Evolutionary conservation across 2,888 invertebrate genomes (phyloP), one percentile per base, ranked within the genome.

Genomic region (Erpobdella octoculata): DNA sequence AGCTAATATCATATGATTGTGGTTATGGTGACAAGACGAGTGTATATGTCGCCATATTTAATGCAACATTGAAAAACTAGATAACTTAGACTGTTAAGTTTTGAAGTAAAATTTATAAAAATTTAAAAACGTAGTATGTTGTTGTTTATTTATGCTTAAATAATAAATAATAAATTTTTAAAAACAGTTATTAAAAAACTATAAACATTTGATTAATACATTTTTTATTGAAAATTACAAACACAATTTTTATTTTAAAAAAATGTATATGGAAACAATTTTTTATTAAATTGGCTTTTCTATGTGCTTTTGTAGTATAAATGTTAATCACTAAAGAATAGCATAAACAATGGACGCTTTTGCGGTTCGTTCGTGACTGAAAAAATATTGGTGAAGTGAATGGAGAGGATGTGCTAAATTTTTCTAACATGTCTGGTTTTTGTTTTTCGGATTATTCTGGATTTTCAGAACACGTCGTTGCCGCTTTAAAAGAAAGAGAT

Each of bases 401-500:
- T 21, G 53, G 21, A 21, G 53, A 53, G 28, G 53, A 53, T 28
- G 53, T 62, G 28, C 33, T 62, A 33, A 62, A 62, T 62, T n/a
- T n/a, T n/a, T 62, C 35, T 33, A 62, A 62, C n/a, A 62, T 62
- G 62, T 28, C 62, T n/a, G 62, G 35, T 33, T 62, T 62, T 33
- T 8, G 31, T 33, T n/a, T 62, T 33, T 31, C 35, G 33, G 62
- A 62, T 62, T 35, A 33, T 35, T n/a, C 28, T 12, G 62, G 62
- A 33, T 62, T 62, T 33, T 35, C 62, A 35, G 62, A 62, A 35
- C 4, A 31, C 62, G 62, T 62, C n/a, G 31, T 31, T 28, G 35
- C 35, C n/a, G 62, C 62, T 62, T 62, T 62, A 35, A 62, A 62
- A 21, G 62, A 62, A 62, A 62, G 62, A 18, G 62, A 62, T 18